These are phyloP conservation scores for Microcebus murinus DNA, from an alignment of 2,113 vertebrate genomes.

Conservation along the genomic window DNA sequence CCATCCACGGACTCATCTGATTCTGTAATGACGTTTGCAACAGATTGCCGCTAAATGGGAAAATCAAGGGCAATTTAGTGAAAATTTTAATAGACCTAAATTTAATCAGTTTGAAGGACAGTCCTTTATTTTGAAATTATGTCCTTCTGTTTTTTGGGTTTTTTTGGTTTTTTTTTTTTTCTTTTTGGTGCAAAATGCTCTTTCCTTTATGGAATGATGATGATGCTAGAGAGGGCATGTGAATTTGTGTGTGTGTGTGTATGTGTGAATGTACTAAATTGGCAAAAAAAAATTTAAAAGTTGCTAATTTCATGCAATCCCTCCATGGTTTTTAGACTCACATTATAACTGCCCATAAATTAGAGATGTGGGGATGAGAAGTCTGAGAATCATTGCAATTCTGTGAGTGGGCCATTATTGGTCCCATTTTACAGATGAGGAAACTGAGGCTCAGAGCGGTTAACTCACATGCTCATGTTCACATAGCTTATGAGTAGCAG, in stretches of 20 bases:
- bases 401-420: background rate
- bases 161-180: conserved; percentile 8
- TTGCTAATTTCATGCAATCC: background rate
- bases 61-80: conserved; percentile 77
- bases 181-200: conserved; percentile 60
- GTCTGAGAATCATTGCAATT: background rate
- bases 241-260: background rate
- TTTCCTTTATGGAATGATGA: conserved; percentile 55
- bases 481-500: background rate
- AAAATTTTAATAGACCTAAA: conserved; percentile 77
- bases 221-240: conserved; percentile 27
- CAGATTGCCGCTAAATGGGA: conserved; percentile 72
- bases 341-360: background rate
- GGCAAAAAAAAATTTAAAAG: background rate
- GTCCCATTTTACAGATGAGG: background rate
- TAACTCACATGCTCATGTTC: background rate
- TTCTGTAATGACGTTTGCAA: conserved; percentile 65
- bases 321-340: background rate
- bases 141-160: conserved; percentile 54
- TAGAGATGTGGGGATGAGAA: background rate
- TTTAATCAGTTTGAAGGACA: conserved; percentile 76
- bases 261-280: background rate
- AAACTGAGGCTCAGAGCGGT: background rate
- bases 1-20: conserved; percentile 39
- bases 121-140: conserved; percentile 72